phyloP scores from a whole-genome alignment of 2,797 vertebrate species.

The Eleutherodactylus coqui region DNA sequence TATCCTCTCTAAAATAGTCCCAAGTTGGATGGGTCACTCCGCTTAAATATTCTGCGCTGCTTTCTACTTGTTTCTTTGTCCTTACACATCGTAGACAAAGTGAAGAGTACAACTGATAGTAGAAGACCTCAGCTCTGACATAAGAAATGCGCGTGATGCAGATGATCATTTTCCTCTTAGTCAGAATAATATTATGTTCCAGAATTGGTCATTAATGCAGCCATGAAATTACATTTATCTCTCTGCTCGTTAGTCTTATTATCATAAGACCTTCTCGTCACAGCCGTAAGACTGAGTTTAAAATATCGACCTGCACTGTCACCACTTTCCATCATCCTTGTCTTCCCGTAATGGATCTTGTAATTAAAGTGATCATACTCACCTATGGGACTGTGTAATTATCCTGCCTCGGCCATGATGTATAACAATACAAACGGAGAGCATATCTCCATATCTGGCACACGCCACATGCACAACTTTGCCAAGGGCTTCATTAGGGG shows the following conservation, averaged over 20 bases:
- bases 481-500: conserved; percentile 30
- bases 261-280: background rate
- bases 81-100: no score
- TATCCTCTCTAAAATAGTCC: background rate
- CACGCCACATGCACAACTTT: background rate
- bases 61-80: background rate
- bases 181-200: background rate
- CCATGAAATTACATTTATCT: background rate
- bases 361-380: background rate
- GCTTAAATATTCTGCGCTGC: background rate
- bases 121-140: no score
- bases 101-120: no score
- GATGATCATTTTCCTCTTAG: background rate
- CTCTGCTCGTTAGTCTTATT: background rate
- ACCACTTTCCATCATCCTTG: background rate
- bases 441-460: background rate
- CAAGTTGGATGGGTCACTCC: background rate
- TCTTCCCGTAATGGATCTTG: conserved; percentile 9
- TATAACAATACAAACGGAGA: background rate
- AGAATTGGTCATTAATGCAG: background rate
- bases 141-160: no score
- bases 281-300: background rate
- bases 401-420: background rate
- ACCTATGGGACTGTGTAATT: background rate
- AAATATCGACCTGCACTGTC: background rate